A percentile compares a stretch with the other conserved stretches of the same genome.
Evolutionary conservation across 2,888 invertebrate genomes (phyloP).

Genomic region (Drosophila nigritarsus): DNA sequence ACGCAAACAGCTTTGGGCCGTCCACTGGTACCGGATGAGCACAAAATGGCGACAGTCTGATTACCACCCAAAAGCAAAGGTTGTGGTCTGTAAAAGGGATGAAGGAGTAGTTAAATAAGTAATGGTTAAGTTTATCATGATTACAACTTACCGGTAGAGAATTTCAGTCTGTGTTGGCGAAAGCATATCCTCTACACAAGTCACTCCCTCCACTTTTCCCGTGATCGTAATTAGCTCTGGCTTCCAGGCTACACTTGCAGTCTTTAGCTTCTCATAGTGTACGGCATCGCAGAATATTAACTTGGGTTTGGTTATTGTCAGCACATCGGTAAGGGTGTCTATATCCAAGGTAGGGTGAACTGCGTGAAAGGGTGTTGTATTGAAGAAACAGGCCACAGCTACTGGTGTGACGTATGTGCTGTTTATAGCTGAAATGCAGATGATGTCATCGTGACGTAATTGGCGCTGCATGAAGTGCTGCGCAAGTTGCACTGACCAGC

Average conservation of each 20-base stretch:
- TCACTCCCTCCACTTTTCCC: constrained; percentile 44
- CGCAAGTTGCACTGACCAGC: constrained; percentile 59
- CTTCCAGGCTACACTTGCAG: constrained; percentile 49
- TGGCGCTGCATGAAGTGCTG: constrained; percentile 51
- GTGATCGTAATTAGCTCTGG: constrained; percentile 47
- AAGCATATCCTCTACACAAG: constrained; percentile 46
- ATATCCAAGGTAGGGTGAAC: constrained; percentile 59
- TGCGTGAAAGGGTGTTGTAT: constrained; percentile 69
- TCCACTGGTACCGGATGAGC: constrained; percentile 76
- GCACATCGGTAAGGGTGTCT: constrained; percentile 37
- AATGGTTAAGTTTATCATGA: not conserved
- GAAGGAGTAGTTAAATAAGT: not conserved
- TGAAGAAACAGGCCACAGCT: constrained; percentile 60
- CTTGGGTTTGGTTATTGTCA: constrained; percentile 61
- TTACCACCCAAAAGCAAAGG: constrained; percentile 44
- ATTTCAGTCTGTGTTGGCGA: constrained; percentile 52
- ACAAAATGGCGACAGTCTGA: constrained; percentile 65
- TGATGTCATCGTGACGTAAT: constrained; percentile 61
- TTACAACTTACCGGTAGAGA: constrained; percentile 48
- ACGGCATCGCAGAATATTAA: constrained; percentile 70
- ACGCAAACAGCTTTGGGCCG: constrained; percentile 71
- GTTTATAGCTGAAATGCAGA: constrained; percentile 69
- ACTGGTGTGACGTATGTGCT: constrained; percentile 65
- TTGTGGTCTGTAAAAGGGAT: constrained; percentile 39
- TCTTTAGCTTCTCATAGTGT: constrained; percentile 47